phyloP scores from a whole-genome alignment of 2,113 vertebrate genomes.

The Antechinus flavipes region DNA sequence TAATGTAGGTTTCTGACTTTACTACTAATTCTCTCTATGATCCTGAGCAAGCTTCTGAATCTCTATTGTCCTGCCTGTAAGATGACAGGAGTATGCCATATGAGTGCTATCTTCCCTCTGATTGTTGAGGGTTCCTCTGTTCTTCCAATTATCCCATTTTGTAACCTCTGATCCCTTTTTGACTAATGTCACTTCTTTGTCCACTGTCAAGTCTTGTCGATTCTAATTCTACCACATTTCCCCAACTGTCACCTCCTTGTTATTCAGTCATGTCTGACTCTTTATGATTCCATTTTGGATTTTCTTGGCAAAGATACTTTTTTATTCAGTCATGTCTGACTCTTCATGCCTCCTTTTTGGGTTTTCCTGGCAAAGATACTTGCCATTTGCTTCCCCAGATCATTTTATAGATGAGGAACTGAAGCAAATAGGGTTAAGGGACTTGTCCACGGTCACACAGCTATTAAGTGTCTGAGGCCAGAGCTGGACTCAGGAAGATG shows the following conservation, averaged over 20 bases:
- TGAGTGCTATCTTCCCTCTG: background rate
- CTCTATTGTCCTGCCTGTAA: background rate
- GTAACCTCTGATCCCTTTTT: background rate
- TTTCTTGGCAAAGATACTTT: background rate
- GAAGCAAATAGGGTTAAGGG: background rate
- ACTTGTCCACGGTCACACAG: background rate
- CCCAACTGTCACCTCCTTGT: background rate
- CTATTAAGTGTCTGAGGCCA: background rate
- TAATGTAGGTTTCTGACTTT: background rate
- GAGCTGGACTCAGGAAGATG: background rate
- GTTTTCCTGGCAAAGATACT: background rate
- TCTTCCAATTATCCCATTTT: background rate
- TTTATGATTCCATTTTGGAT: background rate
- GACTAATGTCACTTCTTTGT: background rate
- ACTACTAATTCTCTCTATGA: constrained; percentile 20
- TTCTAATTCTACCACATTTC: background rate
- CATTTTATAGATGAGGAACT: background rate
- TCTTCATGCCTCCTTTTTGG: background rate
- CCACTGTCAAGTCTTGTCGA: background rate
- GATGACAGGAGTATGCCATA: background rate
- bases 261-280: background rate
- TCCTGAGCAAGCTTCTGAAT: constrained; percentile 7
- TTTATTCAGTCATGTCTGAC: background rate
- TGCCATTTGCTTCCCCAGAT: background rate
- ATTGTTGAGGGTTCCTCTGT: background rate